These are phyloP conservation scores for Riparia riparia DNA, from an alignment of 2,113 vertebrate genomes.

Conservation along the genomic window DNA sequence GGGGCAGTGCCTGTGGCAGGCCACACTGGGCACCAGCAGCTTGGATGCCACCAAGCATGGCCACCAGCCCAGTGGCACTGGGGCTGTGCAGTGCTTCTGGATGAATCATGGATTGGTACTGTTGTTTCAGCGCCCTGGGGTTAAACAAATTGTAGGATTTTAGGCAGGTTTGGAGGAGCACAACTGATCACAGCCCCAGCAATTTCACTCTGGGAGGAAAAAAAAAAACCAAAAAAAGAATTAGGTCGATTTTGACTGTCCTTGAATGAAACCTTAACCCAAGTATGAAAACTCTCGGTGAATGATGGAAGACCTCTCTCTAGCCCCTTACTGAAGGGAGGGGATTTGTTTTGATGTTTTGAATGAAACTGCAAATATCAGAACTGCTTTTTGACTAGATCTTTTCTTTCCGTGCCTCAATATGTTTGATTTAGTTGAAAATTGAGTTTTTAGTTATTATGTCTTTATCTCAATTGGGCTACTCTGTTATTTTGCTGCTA, in stretches of 20 bases:
- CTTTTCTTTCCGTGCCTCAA: background rate
- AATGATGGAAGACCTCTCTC: background rate
- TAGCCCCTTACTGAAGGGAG: background rate
- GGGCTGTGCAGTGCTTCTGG: accelerated
- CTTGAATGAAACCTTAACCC: background rate
- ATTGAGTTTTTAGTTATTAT: background rate
- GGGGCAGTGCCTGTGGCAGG: background rate
- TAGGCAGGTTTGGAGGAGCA: background rate
- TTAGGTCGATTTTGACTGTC: background rate
- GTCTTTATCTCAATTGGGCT: background rate
- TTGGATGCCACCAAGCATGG: background rate
- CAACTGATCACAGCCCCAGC: background rate
- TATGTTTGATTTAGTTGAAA: background rate
- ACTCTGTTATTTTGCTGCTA: background rate
- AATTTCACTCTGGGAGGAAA: background rate
- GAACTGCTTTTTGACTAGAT: background rate
- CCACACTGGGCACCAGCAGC: background rate
- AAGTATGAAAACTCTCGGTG: background rate
- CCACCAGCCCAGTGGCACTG: background rate
- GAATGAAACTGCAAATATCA: background rate
- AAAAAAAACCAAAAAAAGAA: background rate
- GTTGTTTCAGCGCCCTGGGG: background rate
- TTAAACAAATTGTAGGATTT: background rate
- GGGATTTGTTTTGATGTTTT: background rate
- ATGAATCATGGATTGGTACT: accelerated